A percentile compares a stretch with the other conserved stretches of the same genome.
Evolutionary conservation across 2,888 invertebrate genomes (phyloP).

Genomic region (Lasius platythorax): DNA sequence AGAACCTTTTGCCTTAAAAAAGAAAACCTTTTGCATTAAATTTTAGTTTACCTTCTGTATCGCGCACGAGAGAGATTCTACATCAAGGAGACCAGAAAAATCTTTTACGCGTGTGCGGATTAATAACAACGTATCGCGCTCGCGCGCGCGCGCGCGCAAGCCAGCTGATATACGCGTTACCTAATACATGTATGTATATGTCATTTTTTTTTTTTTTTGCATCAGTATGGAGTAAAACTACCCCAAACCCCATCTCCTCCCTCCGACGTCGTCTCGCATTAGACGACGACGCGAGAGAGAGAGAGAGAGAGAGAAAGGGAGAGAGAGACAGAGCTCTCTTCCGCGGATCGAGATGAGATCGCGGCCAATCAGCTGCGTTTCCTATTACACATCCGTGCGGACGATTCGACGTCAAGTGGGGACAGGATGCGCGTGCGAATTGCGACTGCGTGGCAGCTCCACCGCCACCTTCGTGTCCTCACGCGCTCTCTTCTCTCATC

Average conservation of each 20-base stretch:
- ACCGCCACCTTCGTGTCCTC: slow-evolving; percentile 55
- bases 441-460: slow-evolving; percentile 55
- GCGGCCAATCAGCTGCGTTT: slow-evolving; percentile 61
- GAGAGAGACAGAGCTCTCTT: slow-evolving; percentile 44
- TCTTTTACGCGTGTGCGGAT: background rate
- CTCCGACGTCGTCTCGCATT: background rate
- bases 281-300: background rate
- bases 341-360: slow-evolving; percentile 46
- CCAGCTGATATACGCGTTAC: background rate
- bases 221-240: slow-evolving; percentile 38
- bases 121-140: slow-evolving; percentile 21
- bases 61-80: background rate
- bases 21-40: background rate
- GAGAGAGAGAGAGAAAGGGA: background rate
- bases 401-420: slow-evolving; percentile 33
- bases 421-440: slow-evolving; percentile 52
- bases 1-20: background rate
- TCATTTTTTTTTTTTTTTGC: slow-evolving; percentile 27
- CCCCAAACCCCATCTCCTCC: background rate
- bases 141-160: background rate
- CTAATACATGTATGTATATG: background rate
- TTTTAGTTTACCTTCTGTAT: background rate
- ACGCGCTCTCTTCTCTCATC: slow-evolving; percentile 34
- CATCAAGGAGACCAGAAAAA: background rate
- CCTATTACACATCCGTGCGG: slow-evolving; percentile 44